Evolutionary conservation across 2,113 vertebrate genomes (phyloP), one percentile per base, ranked within the genome.

Genomic region (Phrynosoma blainvillii): DNA sequence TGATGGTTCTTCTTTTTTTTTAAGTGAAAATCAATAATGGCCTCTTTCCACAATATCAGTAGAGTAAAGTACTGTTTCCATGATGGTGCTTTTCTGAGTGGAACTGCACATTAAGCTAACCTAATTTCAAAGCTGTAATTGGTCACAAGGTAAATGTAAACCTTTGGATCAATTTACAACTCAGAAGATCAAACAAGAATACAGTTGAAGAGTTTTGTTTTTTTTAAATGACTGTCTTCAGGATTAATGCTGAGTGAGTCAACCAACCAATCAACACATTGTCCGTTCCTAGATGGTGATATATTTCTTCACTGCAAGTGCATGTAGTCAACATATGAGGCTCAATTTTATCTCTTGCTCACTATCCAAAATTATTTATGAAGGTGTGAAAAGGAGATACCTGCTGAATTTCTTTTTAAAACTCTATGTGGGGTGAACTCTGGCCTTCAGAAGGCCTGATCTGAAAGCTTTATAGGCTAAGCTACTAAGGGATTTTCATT

Each of bases 171-270:
- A 13, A 59, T 87, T 71, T 14, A 12, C 32, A 27, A 54, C 70
- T 47, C 32, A 62, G 68, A 54, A 73, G 73, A 88, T 66, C 40
- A 76, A 88, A 88, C 73, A 83, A 36, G 12, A n/a, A 25, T 82
- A 75, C 12, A 18, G 71, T 56, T 47, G n/a, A 47, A 14, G 42
- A 59, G 80, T n/a, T n/a, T n/a, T 2, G 47, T 47, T 47, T 4
- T 47, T 77, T 74, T 18, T 54, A 88, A 5, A 65, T 23, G 23
- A n/a, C 30, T 32, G 18, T 14, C 73, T n/a, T 77, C 40, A 76
- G 66, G n/a, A 54, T 76, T 66, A 68, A 40, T 59, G 54, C 9
- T 6, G 73, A 42, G 36, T 68, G 74, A 77, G 42, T 7, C 56
- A 87, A 20, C 11, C 32, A 47, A 47, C 47, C 47, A 7, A 47